Conservation (phyloP, 2,888 invertebrate genomes). For the Sympetrum striolatum region DNA sequence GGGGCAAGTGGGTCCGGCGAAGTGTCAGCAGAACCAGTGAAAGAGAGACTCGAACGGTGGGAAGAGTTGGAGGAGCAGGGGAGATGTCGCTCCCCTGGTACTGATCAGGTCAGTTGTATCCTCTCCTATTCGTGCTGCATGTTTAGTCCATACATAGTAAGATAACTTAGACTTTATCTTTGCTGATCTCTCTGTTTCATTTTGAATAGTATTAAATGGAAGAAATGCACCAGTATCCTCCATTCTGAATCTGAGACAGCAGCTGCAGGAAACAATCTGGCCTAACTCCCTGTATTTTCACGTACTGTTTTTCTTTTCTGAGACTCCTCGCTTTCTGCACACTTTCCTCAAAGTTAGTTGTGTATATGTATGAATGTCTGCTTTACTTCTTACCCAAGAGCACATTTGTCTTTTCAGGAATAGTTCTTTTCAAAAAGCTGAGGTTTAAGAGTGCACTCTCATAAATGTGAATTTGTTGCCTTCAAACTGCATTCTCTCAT, state of each 20-base stretch:
- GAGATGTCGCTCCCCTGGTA: constrained; percentile 77
- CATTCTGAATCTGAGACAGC: constrained; percentile 40
- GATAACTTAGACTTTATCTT: constrained; percentile 31
- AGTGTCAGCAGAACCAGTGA: constrained; percentile 55
- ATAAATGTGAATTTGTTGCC: constrained; percentile 35
- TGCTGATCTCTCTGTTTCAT: constrained; percentile 33
- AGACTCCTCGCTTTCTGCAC: constrained; percentile 35
- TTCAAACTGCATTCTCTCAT: constrained; percentile 25
- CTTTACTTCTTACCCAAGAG: constrained; percentile 16
- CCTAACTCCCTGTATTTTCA: constrained; percentile 35
- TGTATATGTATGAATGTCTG: constrained; percentile 31
- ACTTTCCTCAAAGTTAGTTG: constrained; percentile 29
- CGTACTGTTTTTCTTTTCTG: constrained; percentile 28
- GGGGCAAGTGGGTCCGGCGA: constrained; percentile 56
- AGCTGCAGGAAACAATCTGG: constrained; percentile 38
- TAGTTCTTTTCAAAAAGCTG: background rate
- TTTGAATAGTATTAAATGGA: constrained; percentile 29
- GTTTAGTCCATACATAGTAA: constrained; percentile 4
- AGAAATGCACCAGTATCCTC: constrained; percentile 43
- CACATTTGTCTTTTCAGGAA: constrained; percentile 25
- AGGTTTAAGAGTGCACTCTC: constrained; percentile 28
- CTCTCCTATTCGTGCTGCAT: constrained; percentile 33
- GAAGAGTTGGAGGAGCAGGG: constrained; percentile 64
- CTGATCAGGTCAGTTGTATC: constrained; percentile 79
- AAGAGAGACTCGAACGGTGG: constrained; percentile 60